Evolutionary conservation across 2,888 invertebrate species (phyloP).

Genomic region (Brenthis hecate): DNA sequence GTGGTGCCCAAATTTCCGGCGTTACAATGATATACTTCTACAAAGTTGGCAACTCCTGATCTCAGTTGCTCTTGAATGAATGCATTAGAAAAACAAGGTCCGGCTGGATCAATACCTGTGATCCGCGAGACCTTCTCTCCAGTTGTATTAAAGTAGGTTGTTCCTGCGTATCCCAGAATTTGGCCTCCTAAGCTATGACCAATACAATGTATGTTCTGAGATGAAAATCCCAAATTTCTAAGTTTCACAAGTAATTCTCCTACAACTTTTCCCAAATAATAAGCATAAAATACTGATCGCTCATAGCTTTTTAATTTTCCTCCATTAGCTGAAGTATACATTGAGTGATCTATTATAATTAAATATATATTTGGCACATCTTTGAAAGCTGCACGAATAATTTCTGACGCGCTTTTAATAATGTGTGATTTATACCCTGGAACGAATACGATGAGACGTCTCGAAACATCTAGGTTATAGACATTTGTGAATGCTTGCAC

Average conservation of each 20-base stretch:
- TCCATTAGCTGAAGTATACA: constrained; percentile 63
- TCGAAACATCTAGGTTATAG: constrained; percentile 64
- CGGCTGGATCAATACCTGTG: constrained; percentile 73
- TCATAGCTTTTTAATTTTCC: constrained; percentile 68
- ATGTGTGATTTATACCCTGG: constrained; percentile 75
- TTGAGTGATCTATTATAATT: constrained; percentile 70
- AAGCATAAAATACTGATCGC: constrained; percentile 61
- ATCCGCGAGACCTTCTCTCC: constrained; percentile 64
- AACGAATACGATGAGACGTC: constrained; percentile 67
- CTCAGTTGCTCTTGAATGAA: constrained; percentile 72
- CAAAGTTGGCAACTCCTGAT: constrained; percentile 80
- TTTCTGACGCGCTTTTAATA: constrained; percentile 61
- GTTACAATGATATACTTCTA: constrained; percentile 84
- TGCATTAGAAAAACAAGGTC: constrained; percentile 73
- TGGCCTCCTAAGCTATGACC: constrained; percentile 74
- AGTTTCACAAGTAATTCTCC: constrained; percentile 62
- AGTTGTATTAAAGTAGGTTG: constrained; percentile 57
- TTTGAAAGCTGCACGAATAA: constrained; percentile 64
- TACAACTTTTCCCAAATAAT: constrained; percentile 63
- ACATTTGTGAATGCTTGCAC: constrained; percentile 54
- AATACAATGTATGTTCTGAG: constrained; percentile 66
- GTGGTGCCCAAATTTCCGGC: constrained; percentile 79
- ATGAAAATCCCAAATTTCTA: constrained; percentile 56
- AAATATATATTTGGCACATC: constrained; percentile 64
- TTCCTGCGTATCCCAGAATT: constrained; percentile 63